These are phyloP conservation scores for Okamejei kenojei DNA, from an alignment of 2,797 vertebrate genomes.

Conservation along the genomic window DNA sequence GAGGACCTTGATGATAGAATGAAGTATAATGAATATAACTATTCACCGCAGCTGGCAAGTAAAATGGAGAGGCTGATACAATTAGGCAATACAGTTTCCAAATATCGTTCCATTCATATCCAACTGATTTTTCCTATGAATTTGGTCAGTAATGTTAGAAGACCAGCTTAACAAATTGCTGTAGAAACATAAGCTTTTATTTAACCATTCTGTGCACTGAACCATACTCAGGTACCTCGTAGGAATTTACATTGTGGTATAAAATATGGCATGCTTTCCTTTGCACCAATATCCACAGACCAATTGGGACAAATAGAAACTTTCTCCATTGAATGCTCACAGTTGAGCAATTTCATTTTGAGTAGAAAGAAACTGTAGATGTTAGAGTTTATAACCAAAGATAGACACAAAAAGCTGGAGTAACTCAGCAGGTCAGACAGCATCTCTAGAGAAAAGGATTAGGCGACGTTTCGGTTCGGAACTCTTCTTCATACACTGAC, in stretches of 20 bases:
- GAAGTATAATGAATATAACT: not conserved
- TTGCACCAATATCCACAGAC: not conserved
- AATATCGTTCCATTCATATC: not conserved
- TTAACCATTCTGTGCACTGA: not conserved
- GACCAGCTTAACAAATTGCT: not conserved
- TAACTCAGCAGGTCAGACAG: no score
- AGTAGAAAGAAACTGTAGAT: not conserved
- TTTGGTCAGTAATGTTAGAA: not conserved
- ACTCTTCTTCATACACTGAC: no score
- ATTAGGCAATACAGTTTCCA: not conserved
- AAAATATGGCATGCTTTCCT: not conserved
- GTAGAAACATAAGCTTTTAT: not conserved
- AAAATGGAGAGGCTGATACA: not conserved
- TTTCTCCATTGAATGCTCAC: not conserved
- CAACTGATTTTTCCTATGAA: not conserved
- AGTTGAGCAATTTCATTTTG: not conserved
- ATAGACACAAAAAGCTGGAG: no score
- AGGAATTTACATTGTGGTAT: not conserved
- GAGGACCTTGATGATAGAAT: conserved; percentile 68
- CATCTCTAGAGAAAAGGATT: no score
- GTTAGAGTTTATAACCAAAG: no score
- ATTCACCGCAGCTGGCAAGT: not conserved
- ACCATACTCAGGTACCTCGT: not conserved
- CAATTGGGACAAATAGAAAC: not conserved
- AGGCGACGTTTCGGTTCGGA: no score